These are phyloP conservation scores for Sclerurus mexicanus DNA, from an alignment of 2,113 vertebrate genomes.

Conservation along the genomic window DNA sequence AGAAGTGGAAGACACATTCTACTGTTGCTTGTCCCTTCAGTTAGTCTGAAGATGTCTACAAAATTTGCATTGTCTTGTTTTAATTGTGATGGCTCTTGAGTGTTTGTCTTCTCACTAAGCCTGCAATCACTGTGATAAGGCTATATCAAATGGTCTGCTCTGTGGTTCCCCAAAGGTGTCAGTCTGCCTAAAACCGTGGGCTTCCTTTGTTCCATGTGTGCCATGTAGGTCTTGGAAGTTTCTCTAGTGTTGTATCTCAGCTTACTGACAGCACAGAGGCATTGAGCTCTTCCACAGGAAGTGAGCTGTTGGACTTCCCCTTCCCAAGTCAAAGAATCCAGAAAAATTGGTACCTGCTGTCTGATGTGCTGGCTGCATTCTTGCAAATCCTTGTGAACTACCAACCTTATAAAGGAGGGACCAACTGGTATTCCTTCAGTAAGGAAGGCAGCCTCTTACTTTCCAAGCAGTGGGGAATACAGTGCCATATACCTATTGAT, in stretches of 20 bases:
- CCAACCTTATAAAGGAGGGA: background rate
- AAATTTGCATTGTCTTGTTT: background rate
- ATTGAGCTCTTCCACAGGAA: background rate
- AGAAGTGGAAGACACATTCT: background rate
- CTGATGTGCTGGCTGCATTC: background rate
- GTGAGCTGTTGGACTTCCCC: background rate
- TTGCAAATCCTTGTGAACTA: background rate
- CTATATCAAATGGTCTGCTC: background rate
- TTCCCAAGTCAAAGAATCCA: background rate
- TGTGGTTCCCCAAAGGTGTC: background rate
- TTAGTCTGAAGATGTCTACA: background rate
- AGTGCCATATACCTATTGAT: fast-evolving
- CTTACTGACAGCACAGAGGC: background rate
- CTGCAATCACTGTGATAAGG: background rate
- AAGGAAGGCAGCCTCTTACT: background rate
- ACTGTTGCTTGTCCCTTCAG: background rate
- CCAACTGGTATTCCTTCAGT: background rate
- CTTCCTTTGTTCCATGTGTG: background rate
- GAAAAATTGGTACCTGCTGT: background rate
- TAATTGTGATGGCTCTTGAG: background rate
- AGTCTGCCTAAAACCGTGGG: background rate
- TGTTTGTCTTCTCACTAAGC: background rate
- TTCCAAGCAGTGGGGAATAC: background rate
- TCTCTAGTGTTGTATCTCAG: background rate
- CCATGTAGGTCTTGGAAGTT: background rate